Percentiles rank a stretch among this genome's conserved stretches.
phyloP scores from a whole-genome alignment of 2,113 vertebrate genomes.

The Ailurus styani region DNA sequence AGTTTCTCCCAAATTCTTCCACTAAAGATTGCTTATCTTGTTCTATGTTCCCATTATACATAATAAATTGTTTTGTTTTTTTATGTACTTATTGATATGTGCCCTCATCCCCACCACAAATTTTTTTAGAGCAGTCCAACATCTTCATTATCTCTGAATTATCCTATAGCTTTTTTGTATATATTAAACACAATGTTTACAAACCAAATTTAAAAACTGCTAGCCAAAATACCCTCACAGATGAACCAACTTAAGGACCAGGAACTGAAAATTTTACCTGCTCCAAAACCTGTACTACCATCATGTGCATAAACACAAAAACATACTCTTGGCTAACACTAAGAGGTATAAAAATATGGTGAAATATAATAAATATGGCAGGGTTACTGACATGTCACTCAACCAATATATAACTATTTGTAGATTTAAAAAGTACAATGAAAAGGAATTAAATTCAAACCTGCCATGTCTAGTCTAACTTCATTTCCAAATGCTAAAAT shows the following conservation, averaged over 20 bases:
- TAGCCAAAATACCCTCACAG: neutral
- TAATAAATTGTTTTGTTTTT: neutral
- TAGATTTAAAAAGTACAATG: neutral
- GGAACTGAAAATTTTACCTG: neutral
- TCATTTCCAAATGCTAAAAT: neutral
- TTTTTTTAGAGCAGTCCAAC: neutral
- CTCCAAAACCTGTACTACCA: neutral
- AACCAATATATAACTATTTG: neutral
- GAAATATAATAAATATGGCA: neutral
- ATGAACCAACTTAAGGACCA: neutral
- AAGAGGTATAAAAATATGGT: neutral
- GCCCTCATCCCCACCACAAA: neutral
- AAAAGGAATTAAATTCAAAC: neutral
- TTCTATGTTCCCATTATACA: neutral
- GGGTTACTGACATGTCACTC: neutral
- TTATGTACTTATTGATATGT: neutral
- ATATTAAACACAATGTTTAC: constrained; percentile 32
- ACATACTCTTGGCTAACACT: neutral
- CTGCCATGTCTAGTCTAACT: neutral
- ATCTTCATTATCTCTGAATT: neutral
- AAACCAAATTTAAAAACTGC: neutral
- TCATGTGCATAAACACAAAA: neutral
- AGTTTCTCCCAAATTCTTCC: neutral
- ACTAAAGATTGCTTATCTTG: neutral
- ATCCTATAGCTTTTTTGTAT: neutral